Evolutionary conservation across 2,113 vertebrate genomes (phyloP).

Genomic region (Cochlearius cochlearius): DNA sequence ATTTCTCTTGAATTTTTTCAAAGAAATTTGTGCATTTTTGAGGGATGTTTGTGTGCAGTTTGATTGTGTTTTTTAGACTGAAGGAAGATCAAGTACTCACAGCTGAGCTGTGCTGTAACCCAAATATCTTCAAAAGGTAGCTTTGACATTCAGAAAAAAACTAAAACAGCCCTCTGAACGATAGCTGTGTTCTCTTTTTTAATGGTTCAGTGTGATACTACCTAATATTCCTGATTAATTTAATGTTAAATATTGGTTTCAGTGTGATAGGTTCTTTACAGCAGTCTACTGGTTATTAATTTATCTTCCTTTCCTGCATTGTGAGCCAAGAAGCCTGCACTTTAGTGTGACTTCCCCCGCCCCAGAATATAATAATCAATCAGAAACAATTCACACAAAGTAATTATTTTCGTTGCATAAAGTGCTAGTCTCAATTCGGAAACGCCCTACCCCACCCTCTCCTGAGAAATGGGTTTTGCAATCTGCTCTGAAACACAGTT

Average conservation of each 20-base stretch:
- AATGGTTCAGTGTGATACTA: not conserved
- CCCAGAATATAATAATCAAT: not conserved
- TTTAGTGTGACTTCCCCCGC: not conserved
- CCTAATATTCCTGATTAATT: not conserved
- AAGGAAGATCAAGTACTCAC: not conserved
- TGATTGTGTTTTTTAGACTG: not conserved
- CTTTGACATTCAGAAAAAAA: not conserved
- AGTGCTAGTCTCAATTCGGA: not conserved
- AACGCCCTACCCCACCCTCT: not conserved
- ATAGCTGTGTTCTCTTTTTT: not conserved
- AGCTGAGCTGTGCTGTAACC: not conserved
- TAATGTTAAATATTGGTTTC: not conserved
- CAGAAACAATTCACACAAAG: not conserved
- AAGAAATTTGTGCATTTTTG: not conserved
- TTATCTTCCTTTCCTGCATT: not conserved
- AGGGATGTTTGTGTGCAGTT: not conserved
- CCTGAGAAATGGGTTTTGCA: not conserved
- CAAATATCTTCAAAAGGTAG: not conserved
- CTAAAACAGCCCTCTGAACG: not conserved
- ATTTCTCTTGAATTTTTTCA: not conserved
- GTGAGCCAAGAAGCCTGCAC: not conserved
- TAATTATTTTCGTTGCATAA: rapidly evolving
- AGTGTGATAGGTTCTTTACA: not conserved
- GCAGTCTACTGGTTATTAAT: not conserved
- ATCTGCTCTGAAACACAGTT: not conserved